Evolutionary conservation across 2,888 invertebrate species (phyloP).

Genomic region (Furcula furcula): DNA sequence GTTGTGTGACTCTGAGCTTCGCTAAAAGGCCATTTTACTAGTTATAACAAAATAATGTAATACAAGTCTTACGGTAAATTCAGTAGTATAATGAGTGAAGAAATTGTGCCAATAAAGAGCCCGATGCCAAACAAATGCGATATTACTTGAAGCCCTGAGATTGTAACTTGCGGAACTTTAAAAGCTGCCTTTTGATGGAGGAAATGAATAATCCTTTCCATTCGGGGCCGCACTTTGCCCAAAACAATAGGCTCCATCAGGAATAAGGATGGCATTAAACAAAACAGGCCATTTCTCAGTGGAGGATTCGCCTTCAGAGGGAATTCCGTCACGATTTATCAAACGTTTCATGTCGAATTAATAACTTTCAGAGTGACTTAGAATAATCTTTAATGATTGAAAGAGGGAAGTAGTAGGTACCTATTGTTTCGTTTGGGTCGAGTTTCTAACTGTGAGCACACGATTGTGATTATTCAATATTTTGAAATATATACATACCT

Average conservation of each 20-base stretch:
- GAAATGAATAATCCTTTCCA: slow-evolving; percentile 75
- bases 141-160: slow-evolving; percentile 58
- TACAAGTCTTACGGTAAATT: too few relatives aligned
- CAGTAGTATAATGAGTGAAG: too few relatives aligned
- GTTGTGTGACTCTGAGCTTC: too few relatives aligned
- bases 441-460: slow-evolving; percentile 26
- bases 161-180: slow-evolving; percentile 42
- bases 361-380: slow-evolving; percentile 49
- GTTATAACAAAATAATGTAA: too few relatives aligned
- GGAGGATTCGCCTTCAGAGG: slow-evolving; percentile 39
- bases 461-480: slow-evolving; percentile 13
- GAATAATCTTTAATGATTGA: slow-evolving; percentile 43
- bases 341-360: slow-evolving; percentile 50
- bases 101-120: slow-evolving; percentile 5
- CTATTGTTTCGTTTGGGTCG: slow-evolving; percentile 34
- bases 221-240: slow-evolving; percentile 54
- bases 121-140: slow-evolving; percentile 33
- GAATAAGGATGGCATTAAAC: slow-evolving; percentile 72
- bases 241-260: slow-evolving; percentile 73
- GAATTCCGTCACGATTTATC: slow-evolving; percentile 53
- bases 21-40: too few relatives aligned
- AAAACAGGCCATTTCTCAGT: slow-evolving; percentile 66
- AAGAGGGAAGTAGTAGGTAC: slow-evolving; percentile 24
- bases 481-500: too few relatives aligned
- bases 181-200: slow-evolving; percentile 55